Base-by-base conservation (phyloP, 2,113 vertebrate species). In the Manacus vitellinus region DNA sequence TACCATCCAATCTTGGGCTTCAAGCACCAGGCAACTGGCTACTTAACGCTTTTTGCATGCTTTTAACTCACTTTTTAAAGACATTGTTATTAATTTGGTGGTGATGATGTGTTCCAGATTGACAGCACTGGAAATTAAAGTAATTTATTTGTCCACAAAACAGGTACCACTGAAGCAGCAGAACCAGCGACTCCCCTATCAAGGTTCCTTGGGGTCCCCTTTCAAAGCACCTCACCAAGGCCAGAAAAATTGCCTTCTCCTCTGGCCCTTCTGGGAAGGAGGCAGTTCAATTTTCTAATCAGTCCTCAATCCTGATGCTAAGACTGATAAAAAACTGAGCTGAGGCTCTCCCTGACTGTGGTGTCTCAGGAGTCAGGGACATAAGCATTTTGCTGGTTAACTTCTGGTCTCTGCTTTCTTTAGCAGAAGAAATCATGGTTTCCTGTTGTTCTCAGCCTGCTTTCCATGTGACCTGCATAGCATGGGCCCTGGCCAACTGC, bases 41-140 rank as follows among this genome's bases (percentile, higher is more conserved):
- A 41, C n/a, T 81, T 77, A 79, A 31, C 0, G 0, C 54, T 76
- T 92, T 95, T 91, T 85, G 87, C 41, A 25, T 91, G 73, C 5
- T 68, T 86, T 92, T 92, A 65, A 81, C 74, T 88, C 85, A 30
- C 75, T 80, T 88, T 89, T 92, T 6, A 93, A 94, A 92, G 49
- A 70, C 0, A 1, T 82, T 94, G 83, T 82, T 90, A 94, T 71
- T 92, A 81, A 92, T 97, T 93, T 91, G 76, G 9, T 92, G 43
- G 31, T 67, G 66, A 56, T 75, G 95, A 94, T 72, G 39, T 55
- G 39, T 85, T 90, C 41, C 62, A 82, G 66, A 74, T 89, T 90
- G 70, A 71, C 80, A 95, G 37, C 63, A 37, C 4, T 88, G 46
- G 79, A 73, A 93, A 78, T 62, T 94, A 79, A 86, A 91, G 76